A percentile compares a stretch with the other conserved stretches of the same genome.
Conservation (phyloP, 2,113 vertebrate genomes). For the Arizona elegans region DNA sequence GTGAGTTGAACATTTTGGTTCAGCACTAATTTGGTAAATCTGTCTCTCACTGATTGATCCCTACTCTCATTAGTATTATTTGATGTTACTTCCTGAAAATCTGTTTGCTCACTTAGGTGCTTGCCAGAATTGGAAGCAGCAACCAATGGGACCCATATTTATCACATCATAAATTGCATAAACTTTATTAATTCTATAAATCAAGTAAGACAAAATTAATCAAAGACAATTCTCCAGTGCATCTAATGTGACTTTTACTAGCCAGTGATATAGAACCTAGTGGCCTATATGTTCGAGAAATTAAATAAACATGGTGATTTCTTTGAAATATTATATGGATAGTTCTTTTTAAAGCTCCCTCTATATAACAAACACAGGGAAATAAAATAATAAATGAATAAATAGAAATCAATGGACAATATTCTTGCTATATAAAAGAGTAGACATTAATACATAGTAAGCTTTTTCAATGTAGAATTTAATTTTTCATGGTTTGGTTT, state of each 20-base stretch:
- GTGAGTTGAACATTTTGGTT: neutral
- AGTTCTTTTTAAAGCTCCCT: neutral
- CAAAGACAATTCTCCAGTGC: neutral
- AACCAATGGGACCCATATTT: neutral
- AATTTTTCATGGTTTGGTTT: neutral
- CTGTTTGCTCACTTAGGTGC: neutral
- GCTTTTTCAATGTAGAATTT: neutral
- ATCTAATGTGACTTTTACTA: neutral
- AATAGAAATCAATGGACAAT: neutral
- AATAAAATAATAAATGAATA: neutral
- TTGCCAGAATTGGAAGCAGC: neutral
- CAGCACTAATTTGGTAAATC: neutral
- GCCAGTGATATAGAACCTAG: neutral
- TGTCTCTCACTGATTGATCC: neutral
- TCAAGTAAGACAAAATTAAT: neutral
- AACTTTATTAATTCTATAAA: neutral
- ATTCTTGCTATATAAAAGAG: neutral
- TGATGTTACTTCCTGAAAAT: neutral
- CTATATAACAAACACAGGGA: neutral
- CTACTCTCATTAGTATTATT: neutral
- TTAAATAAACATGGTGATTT: neutral
- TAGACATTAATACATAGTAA: fast-evolving
- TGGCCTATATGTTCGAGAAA: neutral
- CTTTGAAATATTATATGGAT: neutral
- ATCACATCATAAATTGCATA: neutral